Evolutionary conservation across 2,888 invertebrate genomes (phyloP), one percentile per base, ranked within the genome.

Genomic region (Magallana nippona): DNA sequence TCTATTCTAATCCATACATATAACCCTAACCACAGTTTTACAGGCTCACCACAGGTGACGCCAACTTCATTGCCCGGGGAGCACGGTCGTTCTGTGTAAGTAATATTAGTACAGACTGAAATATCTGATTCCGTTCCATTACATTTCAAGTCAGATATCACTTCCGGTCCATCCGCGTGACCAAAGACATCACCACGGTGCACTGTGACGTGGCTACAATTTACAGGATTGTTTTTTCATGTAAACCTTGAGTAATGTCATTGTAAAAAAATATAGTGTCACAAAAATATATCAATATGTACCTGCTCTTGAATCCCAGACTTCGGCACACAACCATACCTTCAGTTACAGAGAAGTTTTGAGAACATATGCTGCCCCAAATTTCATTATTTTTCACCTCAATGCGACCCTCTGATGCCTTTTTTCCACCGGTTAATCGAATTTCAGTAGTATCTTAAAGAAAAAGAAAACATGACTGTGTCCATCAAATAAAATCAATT

Each of bases 301-400:
- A 84, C 84, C 82, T 58, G 13, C 77, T 32, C 17, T 63, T 11
- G 19, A 88, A 84, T 10, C 89, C 88, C 10, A 89, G 77, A 84
- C 87, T 89, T 5, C 84, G 80, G 79, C 89, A 89, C 3, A 88
- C 71, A 19, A 87, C 88, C 32, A 82, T 82, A 56, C 86, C 86
- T 60, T 88, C 89, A 58, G 79, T 79, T 2, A 81, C 27, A 5
- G 80, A 80, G 57, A 88, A 87, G 8, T 84, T 83, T 11, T 80
- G 44, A 10, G 81, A 84, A 80, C 89, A 89, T 5, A 89, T 78
- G 0, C 86, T 87, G 15, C 88, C 88, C 89, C 89, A 89, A 5
- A 87, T 84, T 32, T 86, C 86, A 63, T 87, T 86, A 44, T 87
- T 86, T 15, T 83, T 82, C 0, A 89, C 86, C 79, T 89, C 89